Conservation (phyloP, 2,797 vertebrate species). For the Danio kyathit region DNA sequence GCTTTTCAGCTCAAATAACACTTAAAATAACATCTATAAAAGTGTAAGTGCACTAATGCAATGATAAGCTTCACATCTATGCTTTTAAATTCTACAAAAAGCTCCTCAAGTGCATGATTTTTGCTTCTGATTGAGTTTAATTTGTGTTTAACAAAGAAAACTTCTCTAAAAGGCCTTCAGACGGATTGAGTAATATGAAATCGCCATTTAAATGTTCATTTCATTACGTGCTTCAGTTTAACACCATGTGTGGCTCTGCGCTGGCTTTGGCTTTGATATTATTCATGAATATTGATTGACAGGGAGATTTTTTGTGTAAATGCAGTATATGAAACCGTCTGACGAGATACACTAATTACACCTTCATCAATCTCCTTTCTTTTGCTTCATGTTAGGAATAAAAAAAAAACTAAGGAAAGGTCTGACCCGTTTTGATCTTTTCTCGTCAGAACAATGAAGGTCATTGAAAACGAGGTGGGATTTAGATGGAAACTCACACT, state of each 20-base stretch:
- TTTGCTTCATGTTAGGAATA: constrained; percentile 3
- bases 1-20: background rate
- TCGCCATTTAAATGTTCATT: background rate
- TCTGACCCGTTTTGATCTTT: constrained; percentile 65
- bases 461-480: constrained; percentile 74
- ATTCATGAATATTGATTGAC: constrained; percentile 4
- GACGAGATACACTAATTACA: constrained; percentile 32
- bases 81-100: background rate
- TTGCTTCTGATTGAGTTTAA: background rate
- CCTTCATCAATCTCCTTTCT: constrained; percentile 44
- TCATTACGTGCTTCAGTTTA: background rate
- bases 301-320: background rate
- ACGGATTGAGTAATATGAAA: background rate
- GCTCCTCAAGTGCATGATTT: background rate
- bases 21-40: background rate
- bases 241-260: background rate
- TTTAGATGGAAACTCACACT: constrained; percentile 60
- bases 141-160: too few relatives aligned
- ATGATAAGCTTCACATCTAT: background rate
- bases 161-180: background rate
- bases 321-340: constrained; percentile 17
- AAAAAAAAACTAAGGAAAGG: constrained; percentile 15
- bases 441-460: constrained; percentile 78
- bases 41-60: background rate
- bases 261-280: background rate